These are phyloP conservation scores for Callospermophilus lateralis DNA, from an alignment of 2,113 vertebrate genomes.

Conservation along the genomic window DNA sequence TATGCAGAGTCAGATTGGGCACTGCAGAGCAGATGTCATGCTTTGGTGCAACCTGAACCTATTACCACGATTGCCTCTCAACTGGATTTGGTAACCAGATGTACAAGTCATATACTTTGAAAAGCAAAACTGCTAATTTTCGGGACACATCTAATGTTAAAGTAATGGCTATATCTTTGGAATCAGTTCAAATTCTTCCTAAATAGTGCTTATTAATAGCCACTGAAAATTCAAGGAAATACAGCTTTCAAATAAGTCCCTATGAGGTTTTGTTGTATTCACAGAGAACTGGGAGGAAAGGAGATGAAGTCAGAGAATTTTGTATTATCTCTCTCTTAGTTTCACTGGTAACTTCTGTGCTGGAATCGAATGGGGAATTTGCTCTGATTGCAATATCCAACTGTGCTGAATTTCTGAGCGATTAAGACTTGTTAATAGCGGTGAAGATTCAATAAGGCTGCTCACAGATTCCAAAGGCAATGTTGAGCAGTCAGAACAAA, in stretches of 20 bases:
- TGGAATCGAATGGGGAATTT: conserved; percentile 73
- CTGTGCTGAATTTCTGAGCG: conserved; percentile 71
- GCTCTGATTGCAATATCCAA: conserved; percentile 69
- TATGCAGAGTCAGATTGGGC: conserved; percentile 36
- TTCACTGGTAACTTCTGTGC: conserved; percentile 69
- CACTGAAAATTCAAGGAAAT: conserved; percentile 59
- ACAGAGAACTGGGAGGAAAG: conserved; percentile 36
- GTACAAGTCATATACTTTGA: conserved; percentile 52
- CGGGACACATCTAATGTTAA: conserved; percentile 38
- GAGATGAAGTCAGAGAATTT: conserved; percentile 59
- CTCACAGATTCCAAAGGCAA: conserved; percentile 51
- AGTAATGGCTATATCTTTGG: not conserved
- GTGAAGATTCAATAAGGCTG: conserved; percentile 67
- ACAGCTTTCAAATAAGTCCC: not conserved
- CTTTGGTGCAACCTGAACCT: conserved; percentile 61
- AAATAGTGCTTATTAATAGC: not conserved
- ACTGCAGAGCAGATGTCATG: conserved; percentile 29
- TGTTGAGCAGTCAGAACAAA: conserved; percentile 68
- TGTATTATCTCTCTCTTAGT: conserved; percentile 68
- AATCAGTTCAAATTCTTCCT: not conserved
- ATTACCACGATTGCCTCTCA: conserved; percentile 58
- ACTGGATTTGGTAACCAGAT: conserved; percentile 64
- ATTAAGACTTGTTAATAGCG: conserved; percentile 75
- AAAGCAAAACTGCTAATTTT: conserved; percentile 40
- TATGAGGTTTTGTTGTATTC: conserved; percentile 20